Base-by-base conservation (phyloP, 2,797 vertebrate genomes). In the Nasua narica region DNA sequence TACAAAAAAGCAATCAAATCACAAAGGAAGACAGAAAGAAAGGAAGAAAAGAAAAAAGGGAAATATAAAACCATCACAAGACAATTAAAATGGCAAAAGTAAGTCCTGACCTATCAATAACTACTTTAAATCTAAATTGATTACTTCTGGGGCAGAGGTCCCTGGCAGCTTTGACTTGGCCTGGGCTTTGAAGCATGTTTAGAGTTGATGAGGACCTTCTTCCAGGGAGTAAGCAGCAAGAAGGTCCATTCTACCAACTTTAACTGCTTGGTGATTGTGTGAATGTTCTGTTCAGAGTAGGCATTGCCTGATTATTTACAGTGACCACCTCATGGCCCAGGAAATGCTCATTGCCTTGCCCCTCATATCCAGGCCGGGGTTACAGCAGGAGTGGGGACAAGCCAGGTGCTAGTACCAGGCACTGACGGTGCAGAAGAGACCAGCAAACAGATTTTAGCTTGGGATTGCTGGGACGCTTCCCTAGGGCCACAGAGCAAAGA, bases 121-220 rank as follows among this genome's bases (percentile, higher is more conserved):
- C 32, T 60, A 52, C 32, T 77, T 77, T 77, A 82, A 60, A 29
- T 19, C 37, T 43, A 60, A 82, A 46, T 46, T 74, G 40, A 29
- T 74, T 74, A 74, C 78, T 98, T 98, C 97, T 95, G 95, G 97
- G 58, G 54, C 43, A 15, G 32, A 67, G 70, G 70, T 87, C 56
- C 84, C 9, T 95, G 37, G 92, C 88, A 5, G 76, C 90, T 35
- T 54, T 97, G 82, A 92, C 90, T 43, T 69, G 92, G 60, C 67
- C 99, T 9, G 98, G 98, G 29, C 96, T 99, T 52, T 99, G 72
- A 99, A 99, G 98, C 98, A 98, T 56, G 99, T 99, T 87, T 99
- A 82, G 98, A 99, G 58, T 99, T 99, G 52, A 99, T 99, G 54
- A 98, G 99, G 96, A 98, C 99, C 96, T 99, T 99, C 94, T 98